Conservation (phyloP, 2,888 invertebrate species). For the Lysandra coridon region DNA sequence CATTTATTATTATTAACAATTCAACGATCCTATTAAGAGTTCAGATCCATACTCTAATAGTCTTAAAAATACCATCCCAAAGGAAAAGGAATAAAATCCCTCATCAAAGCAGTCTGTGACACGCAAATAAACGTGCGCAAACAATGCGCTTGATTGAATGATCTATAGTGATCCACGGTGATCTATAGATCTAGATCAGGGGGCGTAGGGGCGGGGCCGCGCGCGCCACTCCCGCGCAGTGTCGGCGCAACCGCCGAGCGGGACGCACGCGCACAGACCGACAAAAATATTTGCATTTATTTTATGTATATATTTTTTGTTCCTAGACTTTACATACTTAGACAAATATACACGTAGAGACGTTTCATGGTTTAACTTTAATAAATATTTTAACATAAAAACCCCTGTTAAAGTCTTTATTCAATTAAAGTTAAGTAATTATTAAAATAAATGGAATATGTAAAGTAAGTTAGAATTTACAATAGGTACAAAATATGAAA, state of each 20-base stretch:
- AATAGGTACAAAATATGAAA: no score
- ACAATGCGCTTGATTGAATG: conserved; percentile 31
- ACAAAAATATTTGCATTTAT: not conserved
- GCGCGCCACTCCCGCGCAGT: conserved; percentile 64
- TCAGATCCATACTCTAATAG: not conserved
- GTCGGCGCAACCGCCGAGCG: conserved; percentile 37
- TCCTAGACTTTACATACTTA: not conserved
- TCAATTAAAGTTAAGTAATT: not conserved
- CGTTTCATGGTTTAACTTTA: not conserved
- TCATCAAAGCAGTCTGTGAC: conserved; percentile 37
- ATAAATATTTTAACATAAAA: not conserved
- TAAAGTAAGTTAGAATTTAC: no score
- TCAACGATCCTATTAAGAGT: not conserved
- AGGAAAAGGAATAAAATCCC: not conserved
- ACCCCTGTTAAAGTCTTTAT: not conserved
- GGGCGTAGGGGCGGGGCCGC: conserved; percentile 61
- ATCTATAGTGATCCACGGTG: conserved; percentile 48
- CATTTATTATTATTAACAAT: not conserved
- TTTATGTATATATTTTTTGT: not conserved
- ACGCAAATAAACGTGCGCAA: conserved; percentile 41
- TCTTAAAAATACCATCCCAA: not conserved
- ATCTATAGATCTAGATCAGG: conserved; percentile 60
- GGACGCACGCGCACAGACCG: conserved; percentile 36
- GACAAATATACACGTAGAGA: not conserved
- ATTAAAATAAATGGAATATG: no score